Evolutionary conservation across 2,113 vertebrate species (phyloP).

Genomic region (Sorex fumeus): DNA sequence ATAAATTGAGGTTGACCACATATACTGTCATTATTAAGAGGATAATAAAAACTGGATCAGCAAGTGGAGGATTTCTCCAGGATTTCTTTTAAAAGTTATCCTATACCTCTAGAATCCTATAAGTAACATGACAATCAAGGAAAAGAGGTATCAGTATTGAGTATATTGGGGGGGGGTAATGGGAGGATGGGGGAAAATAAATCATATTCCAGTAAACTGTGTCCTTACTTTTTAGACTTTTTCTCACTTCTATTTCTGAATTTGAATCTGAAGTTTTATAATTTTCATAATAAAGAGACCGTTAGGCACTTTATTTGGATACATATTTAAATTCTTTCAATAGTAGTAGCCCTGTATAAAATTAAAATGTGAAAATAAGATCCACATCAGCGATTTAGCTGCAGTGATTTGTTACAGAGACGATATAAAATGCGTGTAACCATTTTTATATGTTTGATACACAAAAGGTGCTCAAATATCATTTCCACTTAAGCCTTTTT

Average conservation of each 20-base stretch:
- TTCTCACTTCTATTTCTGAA: neutral
- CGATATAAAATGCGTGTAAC: neutral
- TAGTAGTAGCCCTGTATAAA: neutral
- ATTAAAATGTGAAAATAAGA: neutral
- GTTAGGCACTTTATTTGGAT: neutral
- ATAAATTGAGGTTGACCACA: neutral
- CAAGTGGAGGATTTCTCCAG: neutral
- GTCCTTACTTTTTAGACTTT: neutral
- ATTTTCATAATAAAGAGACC: conserved; percentile 6
- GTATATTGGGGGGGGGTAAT: neutral
- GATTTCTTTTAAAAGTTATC: neutral
- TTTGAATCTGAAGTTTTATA: neutral
- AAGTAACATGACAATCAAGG: neutral
- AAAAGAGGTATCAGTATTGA: too few relatives aligned
- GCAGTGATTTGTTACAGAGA: neutral
- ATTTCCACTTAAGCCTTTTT: conserved; percentile 36
- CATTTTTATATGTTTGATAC: neutral
- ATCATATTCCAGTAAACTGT: neutral
- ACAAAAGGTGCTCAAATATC: neutral
- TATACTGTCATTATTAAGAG: conserved; percentile 15
- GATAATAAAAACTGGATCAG: neutral
- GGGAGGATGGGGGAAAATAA: neutral
- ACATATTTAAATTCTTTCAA: neutral
- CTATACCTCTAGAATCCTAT: neutral
- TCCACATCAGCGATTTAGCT: neutral